Base-by-base conservation (phyloP, 2,888 invertebrate genomes). In the Brenthis daphne region DNA sequence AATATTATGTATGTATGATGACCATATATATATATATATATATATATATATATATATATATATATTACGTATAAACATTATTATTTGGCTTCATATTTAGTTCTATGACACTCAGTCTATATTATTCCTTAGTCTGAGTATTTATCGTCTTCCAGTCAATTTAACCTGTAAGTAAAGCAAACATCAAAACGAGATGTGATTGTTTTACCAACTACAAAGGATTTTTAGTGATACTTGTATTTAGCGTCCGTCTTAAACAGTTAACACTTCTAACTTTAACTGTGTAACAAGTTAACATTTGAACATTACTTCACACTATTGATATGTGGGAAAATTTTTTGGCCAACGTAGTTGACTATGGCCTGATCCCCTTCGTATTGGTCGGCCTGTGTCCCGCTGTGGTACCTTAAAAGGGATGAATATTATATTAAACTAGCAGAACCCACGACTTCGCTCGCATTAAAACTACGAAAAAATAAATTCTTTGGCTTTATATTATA, bases 151-250 rank as follows among this genome's bases (percentile, higher is more conserved):
- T 57, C 61, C 64, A 63, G 55, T 13, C 47, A 6, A 69, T 73
- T 73, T 73, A 72, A 74, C 66, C 70, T 69, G 70, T 65, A 64
- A 69, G 69, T 68, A 69, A 77, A 75, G 66, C 64, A 68, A 67
- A 29, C 5, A 14, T 53, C 50, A 61, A 69, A 75, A 75, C 70
- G 71, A 74, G 74, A 63, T 67, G 72, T 76, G 76, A 77, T 76
- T 77, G 77, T 77, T 75, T 76, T 76, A 75, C 68, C 72, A 64
- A 67, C 60, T 54, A 73, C 71, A 72, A 71, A 72, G 71, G 63
- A 70, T 67, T 66, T 65, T 57, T 67, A 69, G 56, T 60, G 12
- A 29, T 60, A 60, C 60, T 29, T 43, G 57, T 74, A 68, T 58
- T 75, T 75, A 77, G 75, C 70, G 57, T 56, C 61, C 14, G 67